Evolutionary conservation across 2,888 invertebrate genomes (phyloP), one percentile per base, ranked within the genome.

Genomic region (Leptogaster cylindrica): DNA sequence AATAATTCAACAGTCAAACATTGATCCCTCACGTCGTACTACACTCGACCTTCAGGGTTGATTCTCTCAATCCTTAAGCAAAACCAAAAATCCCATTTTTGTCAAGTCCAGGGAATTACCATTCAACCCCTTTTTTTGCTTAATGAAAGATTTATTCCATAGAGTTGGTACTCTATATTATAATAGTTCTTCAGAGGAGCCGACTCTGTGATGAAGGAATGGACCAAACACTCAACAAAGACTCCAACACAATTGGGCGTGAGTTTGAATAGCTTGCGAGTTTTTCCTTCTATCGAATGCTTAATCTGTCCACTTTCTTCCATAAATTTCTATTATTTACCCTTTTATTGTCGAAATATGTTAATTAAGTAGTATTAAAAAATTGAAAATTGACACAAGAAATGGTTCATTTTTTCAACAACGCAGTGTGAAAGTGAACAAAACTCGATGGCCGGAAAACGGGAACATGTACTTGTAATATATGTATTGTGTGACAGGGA

Each of bases 61-160:
- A 55, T 28, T 39, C 31, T n/a, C 31, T 55, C 55, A 55, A 55
- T 55, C 55, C 39, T 55, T 8, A 20, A 12, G 55, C 33, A 44
- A 44, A 41, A 61, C 27, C 39, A 33, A 25, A 63, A 63, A 66
- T 63, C 66, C 61, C 66, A 66, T 64, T 69, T 48, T 46, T 69
- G 69, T 69, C 69, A 69, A 69, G 69, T 69, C 33, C 64, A 50
- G 66, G 39, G 66, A 66, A 69, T 69, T 69, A 69, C 69, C 69
- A 69, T 69, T 69, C 66, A 69, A 69, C 69, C 69, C 68, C 66
- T 69, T 69, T n/a, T n/a, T 66, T 69, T 69, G 69, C 66, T 69
- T 69, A 52, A 66, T 44, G 46, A 41, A 23, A 69, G 69, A 69
- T 69, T 69, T 69, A 64, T 69, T 69, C 66, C 66, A 69, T 69